Evolutionary conservation across 2,113 vertebrate species (phyloP).

Genomic region (Campylomormyrus tamandua): DNA sequence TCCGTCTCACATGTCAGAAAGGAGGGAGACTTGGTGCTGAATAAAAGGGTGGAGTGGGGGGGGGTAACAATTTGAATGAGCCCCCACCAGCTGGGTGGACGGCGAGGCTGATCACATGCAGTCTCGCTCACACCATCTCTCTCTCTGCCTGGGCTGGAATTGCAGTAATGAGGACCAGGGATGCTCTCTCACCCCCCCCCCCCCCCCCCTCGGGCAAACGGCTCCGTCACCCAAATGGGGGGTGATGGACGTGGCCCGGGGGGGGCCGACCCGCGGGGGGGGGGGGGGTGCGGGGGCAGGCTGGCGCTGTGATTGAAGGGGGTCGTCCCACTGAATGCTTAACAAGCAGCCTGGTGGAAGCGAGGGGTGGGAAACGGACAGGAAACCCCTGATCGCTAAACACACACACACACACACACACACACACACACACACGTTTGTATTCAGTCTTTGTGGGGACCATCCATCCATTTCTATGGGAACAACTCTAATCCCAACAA

Average conservation of each 20-base stretch:
- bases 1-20: slow-evolving; percentile 30
- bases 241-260: slow-evolving; percentile 7
- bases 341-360: slow-evolving; percentile 10
- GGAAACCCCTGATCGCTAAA: background rate
- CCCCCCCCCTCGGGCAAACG: background rate
- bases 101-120: slow-evolving; percentile 3
- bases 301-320: slow-evolving; percentile 10
- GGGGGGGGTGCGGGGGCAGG: slow-evolving; percentile 6
- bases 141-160: slow-evolving; percentile 14
- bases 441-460: background rate
- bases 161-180: slow-evolving; percentile 24
- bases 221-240: slow-evolving; percentile 25
- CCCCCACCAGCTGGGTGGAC: slow-evolving; percentile 32
- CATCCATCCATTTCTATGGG: background rate
- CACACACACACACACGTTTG: background rate
- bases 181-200: background rate
- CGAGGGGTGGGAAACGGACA: background rate
- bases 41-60: background rate
- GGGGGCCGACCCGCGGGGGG: background rate
- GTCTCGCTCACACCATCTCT: background rate
- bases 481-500: background rate
- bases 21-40: slow-evolving; percentile 9
- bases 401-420: background rate
- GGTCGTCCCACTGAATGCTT: slow-evolving; percentile 14
- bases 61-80: slow-evolving; percentile 20